These are phyloP conservation scores for Autographa pulchrina DNA, from an alignment of 2,888 invertebrate species.

Conservation along the genomic window DNA sequence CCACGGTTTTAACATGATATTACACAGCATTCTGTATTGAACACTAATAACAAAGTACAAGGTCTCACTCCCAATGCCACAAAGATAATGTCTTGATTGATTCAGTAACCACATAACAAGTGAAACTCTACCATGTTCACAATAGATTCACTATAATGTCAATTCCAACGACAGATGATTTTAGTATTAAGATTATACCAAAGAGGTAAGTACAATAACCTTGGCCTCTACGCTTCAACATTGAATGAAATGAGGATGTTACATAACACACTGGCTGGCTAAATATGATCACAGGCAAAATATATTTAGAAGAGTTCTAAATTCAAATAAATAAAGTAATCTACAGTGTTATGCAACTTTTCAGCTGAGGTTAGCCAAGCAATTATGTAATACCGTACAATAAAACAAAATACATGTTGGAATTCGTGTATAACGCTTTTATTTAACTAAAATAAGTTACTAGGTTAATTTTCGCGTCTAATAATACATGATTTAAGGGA, in stretches of 20 bases:
- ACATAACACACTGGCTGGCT: slow-evolving; percentile 79
- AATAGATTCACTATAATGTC: slow-evolving; percentile 46
- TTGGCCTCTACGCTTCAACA: slow-evolving; percentile 70
- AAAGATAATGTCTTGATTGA: slow-evolving; percentile 51
- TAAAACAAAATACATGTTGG: slow-evolving; percentile 84
- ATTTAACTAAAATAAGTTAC: slow-evolving; percentile 89
- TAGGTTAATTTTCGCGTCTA: slow-evolving; percentile 84
- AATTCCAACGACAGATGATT: slow-evolving; percentile 46
- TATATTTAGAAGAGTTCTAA: slow-evolving; percentile 53
- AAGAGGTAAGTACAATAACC: slow-evolving; percentile 61
- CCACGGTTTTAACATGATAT: slow-evolving; percentile 72
- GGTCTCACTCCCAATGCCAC: slow-evolving; percentile 71
- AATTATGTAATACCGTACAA: slow-evolving; percentile 81
- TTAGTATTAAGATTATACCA: slow-evolving; percentile 33
- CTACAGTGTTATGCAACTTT: slow-evolving; percentile 56
- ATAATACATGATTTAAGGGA: slow-evolving; percentile 88
- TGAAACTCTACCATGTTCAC: slow-evolving; percentile 54
- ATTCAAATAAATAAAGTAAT: slow-evolving; percentile 55
- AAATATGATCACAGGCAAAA: slow-evolving; percentile 62
- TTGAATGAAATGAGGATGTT: slow-evolving; percentile 74
- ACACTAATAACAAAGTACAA: slow-evolving; percentile 67
- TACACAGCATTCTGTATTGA: slow-evolving; percentile 62
- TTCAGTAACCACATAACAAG: slow-evolving; percentile 57
- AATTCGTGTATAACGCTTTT: slow-evolving; percentile 86
- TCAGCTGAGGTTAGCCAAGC: slow-evolving; percentile 54